These are phyloP conservation scores for Serranus cabrilla DNA, from an alignment of 2,797 vertebrate species.

Conservation along the genomic window DNA sequence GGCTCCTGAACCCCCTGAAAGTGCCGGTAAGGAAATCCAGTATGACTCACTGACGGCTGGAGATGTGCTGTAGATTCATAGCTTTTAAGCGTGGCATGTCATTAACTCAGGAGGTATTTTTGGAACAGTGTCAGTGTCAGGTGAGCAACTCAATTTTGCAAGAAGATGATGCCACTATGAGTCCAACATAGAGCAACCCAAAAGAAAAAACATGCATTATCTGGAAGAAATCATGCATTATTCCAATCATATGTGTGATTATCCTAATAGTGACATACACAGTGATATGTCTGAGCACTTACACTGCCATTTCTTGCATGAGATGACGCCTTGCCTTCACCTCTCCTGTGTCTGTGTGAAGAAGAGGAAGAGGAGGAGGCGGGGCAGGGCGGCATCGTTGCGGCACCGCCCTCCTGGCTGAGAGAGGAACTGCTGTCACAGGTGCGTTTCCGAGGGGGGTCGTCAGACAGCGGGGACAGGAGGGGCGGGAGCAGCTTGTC, in stretches of 20 bases:
- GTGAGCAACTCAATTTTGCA: constrained; percentile 1
- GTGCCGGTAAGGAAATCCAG: not conserved
- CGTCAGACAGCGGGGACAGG: constrained; percentile 92
- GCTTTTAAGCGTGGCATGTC: constrained; percentile 15
- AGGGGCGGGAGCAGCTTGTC: constrained; percentile 94
- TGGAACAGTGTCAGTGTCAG: constrained; percentile 21
- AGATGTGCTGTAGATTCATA: constrained; percentile 6
- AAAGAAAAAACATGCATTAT: not conserved
- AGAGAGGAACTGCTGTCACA: constrained; percentile 86
- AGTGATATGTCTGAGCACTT: constrained; percentile 28
- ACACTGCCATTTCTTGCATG: constrained; percentile 89
- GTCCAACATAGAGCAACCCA: not conserved
- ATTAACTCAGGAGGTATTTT: constrained; percentile 26
- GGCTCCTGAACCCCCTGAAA: constrained; percentile 1
- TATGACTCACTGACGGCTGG: not conserved
- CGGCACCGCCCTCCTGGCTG: constrained; percentile 84
- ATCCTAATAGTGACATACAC: too few relatives aligned
- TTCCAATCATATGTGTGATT: not conserved
- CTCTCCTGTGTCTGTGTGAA: constrained; percentile 90
- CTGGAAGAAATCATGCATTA: not conserved
- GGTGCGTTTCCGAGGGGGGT: constrained; percentile 85
- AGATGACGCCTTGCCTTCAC: constrained; percentile 88
- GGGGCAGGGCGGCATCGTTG: constrained; percentile 63
- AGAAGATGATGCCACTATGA: not conserved
- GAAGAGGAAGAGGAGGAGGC: constrained; percentile 77